Evolutionary conservation across 2,888 invertebrate species (phyloP).

Genomic region (Drosophila siamana): DNA sequence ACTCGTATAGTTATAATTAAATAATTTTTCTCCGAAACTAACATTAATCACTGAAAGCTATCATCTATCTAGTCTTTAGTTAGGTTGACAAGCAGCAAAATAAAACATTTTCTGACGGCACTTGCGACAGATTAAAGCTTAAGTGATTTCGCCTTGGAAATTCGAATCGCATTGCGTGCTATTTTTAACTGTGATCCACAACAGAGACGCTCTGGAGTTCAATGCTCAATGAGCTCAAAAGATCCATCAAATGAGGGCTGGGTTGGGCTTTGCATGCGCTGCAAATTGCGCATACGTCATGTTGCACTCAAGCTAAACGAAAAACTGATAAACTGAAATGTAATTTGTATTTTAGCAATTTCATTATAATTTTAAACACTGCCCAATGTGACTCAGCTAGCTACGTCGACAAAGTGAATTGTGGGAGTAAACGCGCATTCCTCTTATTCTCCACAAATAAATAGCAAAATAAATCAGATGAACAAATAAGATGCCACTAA

Average conservation of each 20-base stretch:
- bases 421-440: too few species aligned
- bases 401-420: background rate
- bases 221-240: conserved; percentile 20
- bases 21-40: too few species aligned
- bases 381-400: background rate
- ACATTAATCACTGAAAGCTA: background rate
- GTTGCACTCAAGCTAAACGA: conserved; percentile 16
- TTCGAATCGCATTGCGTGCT: conserved; percentile 8
- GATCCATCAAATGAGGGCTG: conserved; percentile 2
- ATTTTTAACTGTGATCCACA: conserved; percentile 19
- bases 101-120: background rate
- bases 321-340: conserved; percentile 33
- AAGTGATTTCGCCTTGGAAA: conserved; percentile 31
- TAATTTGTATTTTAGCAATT: conserved; percentile 13
- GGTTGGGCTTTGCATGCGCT: background rate
- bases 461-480: too few species aligned
- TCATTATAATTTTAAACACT: background rate
- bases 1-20: too few species aligned
- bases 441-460: too few species aligned
- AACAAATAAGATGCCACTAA: conserved; percentile 19
- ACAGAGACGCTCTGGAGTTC: background rate
- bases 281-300: conserved; percentile 29
- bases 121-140: background rate
- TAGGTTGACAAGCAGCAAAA: conserved; percentile 5
- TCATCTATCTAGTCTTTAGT: background rate